phyloP scores from a whole-genome alignment of 2,113 vertebrate species.

The Lethenteron reissneri region DNA sequence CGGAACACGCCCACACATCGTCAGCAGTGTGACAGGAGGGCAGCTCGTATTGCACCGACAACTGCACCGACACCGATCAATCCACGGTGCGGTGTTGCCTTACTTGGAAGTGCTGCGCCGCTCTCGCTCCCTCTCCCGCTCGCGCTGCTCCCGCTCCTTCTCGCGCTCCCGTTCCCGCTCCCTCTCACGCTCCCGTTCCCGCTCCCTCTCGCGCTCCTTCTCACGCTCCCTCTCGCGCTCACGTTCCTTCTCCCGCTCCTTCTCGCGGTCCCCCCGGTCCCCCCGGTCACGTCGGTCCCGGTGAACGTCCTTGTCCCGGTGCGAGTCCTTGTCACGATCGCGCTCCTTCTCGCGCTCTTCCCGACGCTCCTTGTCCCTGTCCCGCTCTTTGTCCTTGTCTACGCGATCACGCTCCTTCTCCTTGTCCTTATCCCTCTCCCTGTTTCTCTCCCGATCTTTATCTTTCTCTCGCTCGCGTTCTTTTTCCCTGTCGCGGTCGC shows the following conservation, averaged over 20 bases:
- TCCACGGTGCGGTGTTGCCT: no score
- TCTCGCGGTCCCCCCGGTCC: constrained; percentile 73
- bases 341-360: constrained; percentile 56
- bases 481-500: constrained; percentile 87
- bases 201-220: constrained; percentile 50
- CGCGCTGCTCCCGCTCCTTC: constrained; percentile 42
- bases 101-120: no score
- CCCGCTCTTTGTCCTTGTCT: constrained; percentile 82
- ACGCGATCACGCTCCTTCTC: constrained; percentile 57
- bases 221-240: constrained; percentile 39
- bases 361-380: constrained; percentile 52
- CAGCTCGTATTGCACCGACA: no score
- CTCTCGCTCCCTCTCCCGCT: background rate
- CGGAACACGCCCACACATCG: no score
- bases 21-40: no score
- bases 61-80: no score
- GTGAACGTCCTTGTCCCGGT: constrained; percentile 36
- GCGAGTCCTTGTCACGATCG: constrained; percentile 49
- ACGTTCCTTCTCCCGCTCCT: constrained; percentile 80
- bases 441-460: constrained; percentile 46
- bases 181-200: constrained; percentile 53
- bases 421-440: constrained; percentile 63
- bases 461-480: constrained; percentile 15
- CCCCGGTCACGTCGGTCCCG: constrained; percentile 52
- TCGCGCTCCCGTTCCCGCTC: constrained; percentile 82